Base-by-base conservation (phyloP, 2,113 vertebrate species). In the Nannospalax galili region DNA sequence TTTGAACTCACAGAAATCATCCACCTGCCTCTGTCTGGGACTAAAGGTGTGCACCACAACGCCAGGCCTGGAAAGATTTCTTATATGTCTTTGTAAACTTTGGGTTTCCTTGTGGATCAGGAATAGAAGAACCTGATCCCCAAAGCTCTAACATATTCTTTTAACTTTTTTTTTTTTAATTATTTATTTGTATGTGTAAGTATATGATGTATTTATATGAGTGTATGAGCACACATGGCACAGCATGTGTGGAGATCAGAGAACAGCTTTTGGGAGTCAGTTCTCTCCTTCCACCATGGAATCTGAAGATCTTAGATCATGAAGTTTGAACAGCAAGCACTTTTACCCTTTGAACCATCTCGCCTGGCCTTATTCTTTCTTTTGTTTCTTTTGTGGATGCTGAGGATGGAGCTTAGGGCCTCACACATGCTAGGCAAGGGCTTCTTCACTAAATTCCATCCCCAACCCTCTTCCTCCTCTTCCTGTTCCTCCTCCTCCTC, bases 91-190 rank as follows among this genome's bases (percentile, higher is more conserved):
- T 42, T 81, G 10, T 72, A 89, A 80, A 74, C 32, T 91, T 40
- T 84, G 67, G n/a, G 74, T 79, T 96, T 95, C 52, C 45, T 42
- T 80, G 19, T 89, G 72, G 45, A 40, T 77, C 72, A 80, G 48
- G 82, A 94, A 70, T 52, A 40, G 69, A 94, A 62, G 91, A 91
- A 88, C 52, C 45, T 28, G 70, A 67, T 82, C 56, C 48, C 64
- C 32, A 58, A 90, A 90, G 80, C 28, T 67, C n/a, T 52, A 52
- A 52, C 48, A 52, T 52, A 52, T 52, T 52, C 48, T 52, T 52
- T 52, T 52, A 52, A 52, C 48, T 52, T 11, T 52, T 7, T 52
- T 32, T 42, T 69, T 14, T 7, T 28, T 20, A 84, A 45, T 15
- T 81, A 60, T 81, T 16, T 81, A 30, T 64, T 82, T 62, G 14